A percentile compares a stretch with the other conserved stretches of the same genome.
Evolutionary conservation across 2,888 invertebrate species (phyloP).

Genomic region (Thera obeliscata): DNA sequence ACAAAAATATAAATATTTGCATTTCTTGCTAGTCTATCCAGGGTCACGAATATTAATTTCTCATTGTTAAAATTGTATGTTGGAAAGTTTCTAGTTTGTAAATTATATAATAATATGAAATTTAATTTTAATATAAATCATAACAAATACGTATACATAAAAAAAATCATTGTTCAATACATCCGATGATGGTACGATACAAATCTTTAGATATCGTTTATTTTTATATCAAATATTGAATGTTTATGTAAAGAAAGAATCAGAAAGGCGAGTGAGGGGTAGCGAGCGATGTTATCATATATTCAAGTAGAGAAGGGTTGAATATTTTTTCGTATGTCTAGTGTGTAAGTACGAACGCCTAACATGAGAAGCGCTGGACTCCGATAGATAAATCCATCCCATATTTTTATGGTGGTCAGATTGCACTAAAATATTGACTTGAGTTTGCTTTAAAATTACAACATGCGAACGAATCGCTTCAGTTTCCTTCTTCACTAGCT

Average conservation of each 20-base stretch:
- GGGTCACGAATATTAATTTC: conserved; percentile 69
- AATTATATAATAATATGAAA: conserved; percentile 17
- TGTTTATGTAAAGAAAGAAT: conserved; percentile 57
- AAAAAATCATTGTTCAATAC: conserved; percentile 54
- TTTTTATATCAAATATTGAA: conserved; percentile 81
- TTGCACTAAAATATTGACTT: neutral
- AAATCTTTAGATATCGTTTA: conserved; percentile 72
- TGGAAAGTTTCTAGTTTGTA: conserved; percentile 56
- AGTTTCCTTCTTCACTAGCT: neutral
- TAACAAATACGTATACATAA: conserved; percentile 53
- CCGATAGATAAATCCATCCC: neutral
- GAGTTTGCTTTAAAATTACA: neutral
- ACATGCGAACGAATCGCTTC: neutral
- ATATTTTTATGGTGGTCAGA: neutral
- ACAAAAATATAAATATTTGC: conserved; percentile 79
- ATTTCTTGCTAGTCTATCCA: conserved; percentile 82
- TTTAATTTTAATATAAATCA: conserved; percentile 46
- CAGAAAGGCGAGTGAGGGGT: conserved; percentile 52
- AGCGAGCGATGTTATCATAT: conserved; percentile 43
- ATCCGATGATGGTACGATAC: conserved; percentile 58
- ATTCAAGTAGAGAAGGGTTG: conserved; percentile 17
- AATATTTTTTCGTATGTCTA: conserved; percentile 32
- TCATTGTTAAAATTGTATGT: conserved; percentile 57
- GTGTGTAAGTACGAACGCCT: conserved; percentile 39
- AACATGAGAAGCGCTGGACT: conserved; percentile 3